A percentile compares a stretch with the other conserved stretches of the same genome.
Evolutionary conservation across 1,140 invertebrate species (phyloP).

Genomic region (Drosophila virilis): DNA sequence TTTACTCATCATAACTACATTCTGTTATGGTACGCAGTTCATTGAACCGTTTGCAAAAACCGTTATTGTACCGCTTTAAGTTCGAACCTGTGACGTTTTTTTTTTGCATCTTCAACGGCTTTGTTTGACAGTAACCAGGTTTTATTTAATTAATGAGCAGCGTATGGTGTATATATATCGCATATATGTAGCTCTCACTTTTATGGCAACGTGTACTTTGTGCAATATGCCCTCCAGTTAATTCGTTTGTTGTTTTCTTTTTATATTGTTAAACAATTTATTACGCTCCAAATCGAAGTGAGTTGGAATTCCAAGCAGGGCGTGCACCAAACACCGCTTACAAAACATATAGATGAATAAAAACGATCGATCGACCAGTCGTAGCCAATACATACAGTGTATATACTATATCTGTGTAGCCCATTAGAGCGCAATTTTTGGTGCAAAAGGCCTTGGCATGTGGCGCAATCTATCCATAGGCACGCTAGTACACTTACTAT

Average conservation of each 20-base stretch:
- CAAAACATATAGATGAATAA: slow-evolving; percentile 36
- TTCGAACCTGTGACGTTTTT: not conserved
- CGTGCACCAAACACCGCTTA: slow-evolving; percentile 44
- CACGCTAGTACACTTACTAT: slow-evolving; percentile 8
- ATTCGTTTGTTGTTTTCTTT: slow-evolving; percentile 28
- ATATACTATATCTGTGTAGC: slow-evolving; percentile 20
- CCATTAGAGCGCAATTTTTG: slow-evolving; percentile 53
- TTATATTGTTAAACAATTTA: slow-evolving; percentile 53
- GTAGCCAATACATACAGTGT: not conserved
- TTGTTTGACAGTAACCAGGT: slow-evolving; percentile 9
- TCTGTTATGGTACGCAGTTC: slow-evolving; percentile 10
- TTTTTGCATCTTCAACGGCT: not conserved
- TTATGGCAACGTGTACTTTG: slow-evolving; percentile 15
- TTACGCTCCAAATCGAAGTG: slow-evolving; percentile 36
- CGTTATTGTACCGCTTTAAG: not conserved
- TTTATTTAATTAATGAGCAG: not conserved
- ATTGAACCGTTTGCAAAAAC: slow-evolving; percentile 8
- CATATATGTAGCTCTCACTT: slow-evolving; percentile 41
- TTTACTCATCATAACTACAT: not conserved
- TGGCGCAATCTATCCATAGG: slow-evolving; percentile 43
- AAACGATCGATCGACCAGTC: slow-evolving; percentile 38
- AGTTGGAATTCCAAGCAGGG: slow-evolving; percentile 65
- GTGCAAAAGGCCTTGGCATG: slow-evolving; percentile 45
- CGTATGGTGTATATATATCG: slow-evolving; percentile 17
- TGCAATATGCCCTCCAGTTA: slow-evolving; percentile 39